Evolutionary conservation across 1,140 invertebrate genomes (phyloP), one percentile per base, ranked within the genome.

Genomic region (Leptinotarsa undecemlineata): DNA sequence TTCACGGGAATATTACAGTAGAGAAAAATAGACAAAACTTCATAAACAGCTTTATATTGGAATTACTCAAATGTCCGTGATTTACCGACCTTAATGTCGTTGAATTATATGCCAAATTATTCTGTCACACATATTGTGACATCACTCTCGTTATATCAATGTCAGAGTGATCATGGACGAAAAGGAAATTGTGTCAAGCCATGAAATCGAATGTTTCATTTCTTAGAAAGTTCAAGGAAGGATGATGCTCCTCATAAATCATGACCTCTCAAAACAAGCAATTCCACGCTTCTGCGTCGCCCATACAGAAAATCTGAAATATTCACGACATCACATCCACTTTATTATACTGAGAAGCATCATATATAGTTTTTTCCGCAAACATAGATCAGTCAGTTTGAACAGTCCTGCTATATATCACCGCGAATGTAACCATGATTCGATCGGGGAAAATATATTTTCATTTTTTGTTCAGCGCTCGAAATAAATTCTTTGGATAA

Each of bases 401-500:
- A 57, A 19, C 51, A 15, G 51, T 57, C 51, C 15, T 4, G 51
- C 51, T 15, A 57, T 57, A 57, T 57, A 57, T 57, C 51, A 57
- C 51, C n/a, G 15, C 51, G 51, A 57, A 57, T 57, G 51, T 57
- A 57, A 57, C 51, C 51, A 57, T 57, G 51, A 57, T 57, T 57
- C 51, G 51, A 57, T 57, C 51, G 51, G 51, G n/a, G 51, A 57
- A 57, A 57, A 57, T 57, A 57, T 57, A 57, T 57, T 57, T 57
- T 57, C 51, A 57, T 57, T 57, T 57, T 57, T 57, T 57, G 51
- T 57, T 57, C 51, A 19, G n/a, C 51, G 51, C 51, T 15, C 51
- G 33, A 42, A 42, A 42, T 42, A 42, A 42, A 42, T 42, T 42
- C 33, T 42, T 57, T n/a, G n/a, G 51, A 57, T 57, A 57, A 57